phyloP scores from a whole-genome alignment of 2,113 vertebrate genomes.

The Oreotrochilus melanogaster region DNA sequence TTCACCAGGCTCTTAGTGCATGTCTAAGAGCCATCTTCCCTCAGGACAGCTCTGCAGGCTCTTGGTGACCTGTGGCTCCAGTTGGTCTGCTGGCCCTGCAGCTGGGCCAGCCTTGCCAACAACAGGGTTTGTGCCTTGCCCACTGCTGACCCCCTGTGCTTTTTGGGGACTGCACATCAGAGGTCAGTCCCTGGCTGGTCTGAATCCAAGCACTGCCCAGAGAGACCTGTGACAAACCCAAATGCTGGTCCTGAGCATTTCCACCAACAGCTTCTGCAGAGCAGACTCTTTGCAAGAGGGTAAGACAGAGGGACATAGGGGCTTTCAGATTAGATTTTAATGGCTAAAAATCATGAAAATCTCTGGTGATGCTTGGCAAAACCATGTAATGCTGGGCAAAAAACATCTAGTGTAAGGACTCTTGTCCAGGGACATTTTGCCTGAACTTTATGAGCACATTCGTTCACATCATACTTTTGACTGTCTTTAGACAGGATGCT shows the following conservation, averaged over 20 bases:
- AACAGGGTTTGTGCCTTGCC: background rate
- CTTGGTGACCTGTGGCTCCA: accelerated
- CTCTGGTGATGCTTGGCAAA: background rate
- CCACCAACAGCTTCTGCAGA: background rate
- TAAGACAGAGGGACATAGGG: background rate
- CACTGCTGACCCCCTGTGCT: accelerated
- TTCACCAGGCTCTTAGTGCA: background rate
- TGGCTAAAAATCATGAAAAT: background rate
- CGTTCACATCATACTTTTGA: background rate
- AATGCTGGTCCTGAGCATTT: background rate
- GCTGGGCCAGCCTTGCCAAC: background rate
- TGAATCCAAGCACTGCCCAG: background rate
- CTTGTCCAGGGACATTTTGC: background rate
- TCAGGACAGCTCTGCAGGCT: background rate
- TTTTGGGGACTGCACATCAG: accelerated
- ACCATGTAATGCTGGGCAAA: background rate
- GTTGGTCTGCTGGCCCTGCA: background rate
- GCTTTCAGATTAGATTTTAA: background rate
- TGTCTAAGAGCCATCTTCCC: background rate
- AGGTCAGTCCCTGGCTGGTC: accelerated
- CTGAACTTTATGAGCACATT: background rate
- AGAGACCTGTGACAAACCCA: background rate
- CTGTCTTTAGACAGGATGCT: background rate
- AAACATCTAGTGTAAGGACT: background rate
- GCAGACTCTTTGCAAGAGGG: background rate